Percentiles rank a stretch among this genome's conserved stretches.
These are phyloP conservation scores for Nasonovia ribisnigri DNA, from an alignment of 2,888 invertebrate species.

Conservation along the genomic window DNA sequence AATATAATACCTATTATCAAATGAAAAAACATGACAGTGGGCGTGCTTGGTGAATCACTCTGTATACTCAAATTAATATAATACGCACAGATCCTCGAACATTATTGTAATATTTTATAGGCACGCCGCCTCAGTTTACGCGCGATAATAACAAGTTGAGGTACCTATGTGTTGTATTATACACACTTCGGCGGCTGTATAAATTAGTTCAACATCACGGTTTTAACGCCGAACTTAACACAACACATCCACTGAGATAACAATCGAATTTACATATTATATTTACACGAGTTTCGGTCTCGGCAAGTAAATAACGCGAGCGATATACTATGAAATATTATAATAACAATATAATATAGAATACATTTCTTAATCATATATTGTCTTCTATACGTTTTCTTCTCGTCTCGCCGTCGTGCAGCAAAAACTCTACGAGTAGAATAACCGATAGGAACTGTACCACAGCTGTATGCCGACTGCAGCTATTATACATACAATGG, in stretches of 20 bases:
- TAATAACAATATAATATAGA: neutral
- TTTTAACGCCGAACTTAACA: neutral
- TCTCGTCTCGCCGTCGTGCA: neutral
- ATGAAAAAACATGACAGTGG: neutral
- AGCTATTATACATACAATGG: neutral
- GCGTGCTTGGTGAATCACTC: neutral
- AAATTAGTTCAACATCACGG: neutral
- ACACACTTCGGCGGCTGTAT: neutral
- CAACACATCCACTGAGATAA: neutral
- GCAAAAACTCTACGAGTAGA: neutral
- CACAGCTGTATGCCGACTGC: neutral
- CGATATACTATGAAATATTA: neutral
- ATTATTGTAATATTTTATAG: neutral
- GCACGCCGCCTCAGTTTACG: neutral
- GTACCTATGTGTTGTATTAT: conserved; percentile 7
- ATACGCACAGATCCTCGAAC: neutral
- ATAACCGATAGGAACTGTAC: neutral
- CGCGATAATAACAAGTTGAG: neutral
- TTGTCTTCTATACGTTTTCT: neutral
- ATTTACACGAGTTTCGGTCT: neutral
- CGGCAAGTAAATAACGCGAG: neutral
- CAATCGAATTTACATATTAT: conserved; percentile 12
- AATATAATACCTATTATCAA: neutral
- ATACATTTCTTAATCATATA: neutral
- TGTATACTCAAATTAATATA: neutral